These are phyloP conservation scores for Pygmarrhopalites habei DNA, from an alignment of 1,140 invertebrate genomes.

Conservation along the genomic window DNA sequence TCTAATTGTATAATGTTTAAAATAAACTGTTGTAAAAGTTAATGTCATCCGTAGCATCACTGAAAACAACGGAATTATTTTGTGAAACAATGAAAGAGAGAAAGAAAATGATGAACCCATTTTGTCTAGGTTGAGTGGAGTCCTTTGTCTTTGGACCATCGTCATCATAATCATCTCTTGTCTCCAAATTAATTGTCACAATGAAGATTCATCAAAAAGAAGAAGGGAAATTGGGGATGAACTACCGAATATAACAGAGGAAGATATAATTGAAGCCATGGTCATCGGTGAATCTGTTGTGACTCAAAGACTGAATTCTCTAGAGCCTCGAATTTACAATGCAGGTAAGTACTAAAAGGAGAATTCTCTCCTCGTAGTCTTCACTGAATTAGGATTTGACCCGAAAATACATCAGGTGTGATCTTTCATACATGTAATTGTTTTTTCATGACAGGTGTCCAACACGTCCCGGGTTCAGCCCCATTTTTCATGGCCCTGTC, in stretches of 20 bases:
- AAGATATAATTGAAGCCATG: constrained; percentile 43
- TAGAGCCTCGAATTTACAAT: constrained; percentile 44
- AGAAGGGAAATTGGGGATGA: neutral
- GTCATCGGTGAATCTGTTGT: constrained; percentile 42
- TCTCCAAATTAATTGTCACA: too few species aligned
- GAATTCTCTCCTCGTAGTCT: neutral
- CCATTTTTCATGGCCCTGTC: constrained; percentile 52
- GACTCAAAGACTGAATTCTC: constrained; percentile 41
- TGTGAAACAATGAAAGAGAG: too few species aligned
- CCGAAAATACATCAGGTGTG: neutral
- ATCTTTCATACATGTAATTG: neutral
- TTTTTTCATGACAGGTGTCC: constrained; percentile 40
- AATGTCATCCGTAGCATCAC: too few species aligned
- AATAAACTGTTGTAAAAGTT: too few species aligned
- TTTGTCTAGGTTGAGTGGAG: too few species aligned
- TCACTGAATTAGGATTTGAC: constrained; percentile 10
- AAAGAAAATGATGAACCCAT: too few species aligned
- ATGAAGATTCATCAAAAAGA: too few species aligned
- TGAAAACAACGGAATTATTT: too few species aligned
- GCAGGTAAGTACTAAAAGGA: constrained; percentile 38
- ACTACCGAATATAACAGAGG: constrained; percentile 43
- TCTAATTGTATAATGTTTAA: too few species aligned
- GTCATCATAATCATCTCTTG: too few species aligned
- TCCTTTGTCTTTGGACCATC: too few species aligned
- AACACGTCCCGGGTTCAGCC: constrained; percentile 45